Conservation (phyloP, 2,113 vertebrate genomes). For the cat (Felis catus) region DNA sequence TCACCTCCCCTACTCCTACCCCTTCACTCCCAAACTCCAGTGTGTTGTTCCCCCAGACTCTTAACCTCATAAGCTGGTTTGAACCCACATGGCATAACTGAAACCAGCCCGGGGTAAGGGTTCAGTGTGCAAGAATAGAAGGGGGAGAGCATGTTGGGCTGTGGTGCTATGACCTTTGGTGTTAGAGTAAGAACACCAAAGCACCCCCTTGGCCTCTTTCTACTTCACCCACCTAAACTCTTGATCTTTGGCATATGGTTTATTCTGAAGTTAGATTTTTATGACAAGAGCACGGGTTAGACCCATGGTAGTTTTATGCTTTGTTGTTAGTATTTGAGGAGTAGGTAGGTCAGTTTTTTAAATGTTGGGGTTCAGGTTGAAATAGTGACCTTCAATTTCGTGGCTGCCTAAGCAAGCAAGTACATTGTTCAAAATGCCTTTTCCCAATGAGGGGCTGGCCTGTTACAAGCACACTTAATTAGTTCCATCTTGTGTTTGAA, state of each 20-base stretch:
- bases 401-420: slow-evolving; percentile 36
- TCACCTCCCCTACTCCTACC: slow-evolving; percentile 76
- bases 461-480: neutral
- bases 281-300: slow-evolving; percentile 10
- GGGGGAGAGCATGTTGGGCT: slow-evolving; percentile 23
- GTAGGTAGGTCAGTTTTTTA: slow-evolving; percentile 56
- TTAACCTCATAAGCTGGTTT: slow-evolving; percentile 68
- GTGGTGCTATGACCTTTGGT: slow-evolving; percentile 53
- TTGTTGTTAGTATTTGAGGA: slow-evolving; percentile 53
- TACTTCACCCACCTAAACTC: slow-evolving; percentile 10
- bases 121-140: slow-evolving; percentile 51
- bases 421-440: neutral
- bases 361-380: slow-evolving; percentile 21
- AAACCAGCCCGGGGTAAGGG: slow-evolving; percentile 59
- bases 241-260: slow-evolving; percentile 52
- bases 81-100: slow-evolving; percentile 57
- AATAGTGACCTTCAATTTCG: slow-evolving; percentile 55
- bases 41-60: slow-evolving; percentile 55
- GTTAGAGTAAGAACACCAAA: slow-evolving; percentile 53
- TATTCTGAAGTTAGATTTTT: slow-evolving; percentile 57
- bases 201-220: neutral
- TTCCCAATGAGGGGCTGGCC: slow-evolving; percentile 9
- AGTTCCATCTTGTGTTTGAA: slow-evolving; percentile 50
- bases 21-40: slow-evolving; percentile 70
- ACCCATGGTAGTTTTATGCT: neutral